Conservation (phyloP, 2,113 vertebrate genomes). For the Archilochus colubris region DNA sequence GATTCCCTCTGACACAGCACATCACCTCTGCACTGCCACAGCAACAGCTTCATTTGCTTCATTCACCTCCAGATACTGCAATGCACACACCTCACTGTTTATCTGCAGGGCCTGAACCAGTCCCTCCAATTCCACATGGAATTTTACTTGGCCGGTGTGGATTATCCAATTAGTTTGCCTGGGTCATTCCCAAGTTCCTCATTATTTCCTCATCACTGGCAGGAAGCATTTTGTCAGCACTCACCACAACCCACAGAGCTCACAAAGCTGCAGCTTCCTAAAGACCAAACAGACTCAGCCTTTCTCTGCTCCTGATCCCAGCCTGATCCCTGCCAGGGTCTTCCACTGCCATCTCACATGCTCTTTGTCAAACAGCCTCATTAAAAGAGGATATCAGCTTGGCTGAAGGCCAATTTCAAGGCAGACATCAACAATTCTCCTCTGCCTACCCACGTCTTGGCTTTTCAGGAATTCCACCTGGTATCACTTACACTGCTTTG, state of each 20-base stretch:
- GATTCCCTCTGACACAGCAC: background rate
- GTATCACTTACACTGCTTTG: background rate
- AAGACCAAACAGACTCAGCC: background rate
- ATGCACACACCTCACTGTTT: too few species aligned
- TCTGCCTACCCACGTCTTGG: background rate
- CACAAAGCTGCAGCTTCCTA: background rate
- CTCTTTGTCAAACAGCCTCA: background rate
- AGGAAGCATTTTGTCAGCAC: background rate
- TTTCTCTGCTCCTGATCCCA: background rate
- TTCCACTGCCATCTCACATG: rapidly evolving
- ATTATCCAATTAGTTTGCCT: background rate
- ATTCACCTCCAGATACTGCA: background rate
- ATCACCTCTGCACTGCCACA: background rate
- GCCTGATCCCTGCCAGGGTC: background rate
- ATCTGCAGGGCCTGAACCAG: background rate
- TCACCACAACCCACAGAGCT: background rate
- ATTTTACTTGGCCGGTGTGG: rapidly evolving
- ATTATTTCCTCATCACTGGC: background rate
- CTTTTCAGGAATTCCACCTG: background rate
- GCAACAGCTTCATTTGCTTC: background rate
- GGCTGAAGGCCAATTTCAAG: background rate
- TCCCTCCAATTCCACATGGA: background rate
- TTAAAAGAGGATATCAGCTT: background rate
- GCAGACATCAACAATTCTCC: background rate
- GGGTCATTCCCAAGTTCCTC: background rate